These are phyloP conservation scores for Festucalex cinctus DNA, from an alignment of 2,113 vertebrate genomes.

Conservation along the genomic window DNA sequence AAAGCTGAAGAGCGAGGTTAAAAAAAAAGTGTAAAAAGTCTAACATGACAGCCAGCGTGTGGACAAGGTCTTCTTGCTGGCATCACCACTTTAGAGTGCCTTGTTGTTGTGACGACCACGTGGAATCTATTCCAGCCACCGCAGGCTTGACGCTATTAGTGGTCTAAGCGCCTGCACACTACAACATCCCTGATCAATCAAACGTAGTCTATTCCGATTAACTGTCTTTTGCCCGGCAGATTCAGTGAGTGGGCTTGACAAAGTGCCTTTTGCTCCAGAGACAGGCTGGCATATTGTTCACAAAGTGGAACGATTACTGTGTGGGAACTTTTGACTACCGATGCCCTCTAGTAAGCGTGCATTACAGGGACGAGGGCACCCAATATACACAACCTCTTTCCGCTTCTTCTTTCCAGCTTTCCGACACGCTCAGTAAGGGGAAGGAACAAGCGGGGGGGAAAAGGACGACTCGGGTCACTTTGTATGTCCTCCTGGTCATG, in stretches of 20 bases:
- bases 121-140: too few species aligned
- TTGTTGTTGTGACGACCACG: too few species aligned
- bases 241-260: constrained; percentile 38
- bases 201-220: constrained; percentile 18
- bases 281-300: constrained; percentile 24
- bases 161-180: neutral
- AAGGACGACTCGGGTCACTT: constrained; percentile 27
- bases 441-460: constrained; percentile 33
- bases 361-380: constrained; percentile 18
- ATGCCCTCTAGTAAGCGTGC: constrained; percentile 16
- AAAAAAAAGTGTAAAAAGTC: too few species aligned
- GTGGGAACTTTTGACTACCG: constrained; percentile 34
- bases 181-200: constrained; percentile 15
- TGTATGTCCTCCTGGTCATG: constrained; percentile 32
- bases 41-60: too few species aligned
- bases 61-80: too few species aligned
- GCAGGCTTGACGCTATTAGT: too few species aligned
- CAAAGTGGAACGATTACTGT: constrained; percentile 29
- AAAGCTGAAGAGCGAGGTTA: too few species aligned
- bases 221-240: constrained; percentile 30
- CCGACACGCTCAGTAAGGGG: constrained; percentile 37
- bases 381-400: constrained; percentile 39
- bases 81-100: neutral
- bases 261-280: constrained; percentile 34
- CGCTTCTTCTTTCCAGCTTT: constrained; percentile 38